A percentile compares a stretch with the other conserved stretches of the same genome.
phyloP scores from a whole-genome alignment of 2,797 vertebrate genomes.

The Pseudochromis fuscus region DNA sequence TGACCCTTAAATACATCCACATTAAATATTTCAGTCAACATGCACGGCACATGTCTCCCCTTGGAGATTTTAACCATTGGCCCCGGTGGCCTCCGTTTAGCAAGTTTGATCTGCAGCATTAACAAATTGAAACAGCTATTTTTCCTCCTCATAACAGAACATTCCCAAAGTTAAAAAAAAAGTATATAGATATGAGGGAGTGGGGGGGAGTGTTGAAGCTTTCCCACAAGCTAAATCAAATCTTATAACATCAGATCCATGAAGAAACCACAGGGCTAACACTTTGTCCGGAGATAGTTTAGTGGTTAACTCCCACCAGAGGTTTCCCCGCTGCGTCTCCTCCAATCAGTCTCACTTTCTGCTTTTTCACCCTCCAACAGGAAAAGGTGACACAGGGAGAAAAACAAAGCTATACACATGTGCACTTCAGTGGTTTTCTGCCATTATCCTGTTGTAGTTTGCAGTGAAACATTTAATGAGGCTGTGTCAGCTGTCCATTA shows the following conservation, averaged over 20 bases:
- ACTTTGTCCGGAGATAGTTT: slow-evolving; percentile 32
- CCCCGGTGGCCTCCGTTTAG: slow-evolving; percentile 18
- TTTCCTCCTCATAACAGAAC: not conserved
- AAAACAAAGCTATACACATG: not conserved
- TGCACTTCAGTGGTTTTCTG: slow-evolving; percentile 13
- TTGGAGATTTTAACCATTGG: slow-evolving; percentile 1
- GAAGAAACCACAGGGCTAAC: slow-evolving; percentile 7
- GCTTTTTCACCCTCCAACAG: not conserved
- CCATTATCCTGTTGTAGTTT: not conserved
- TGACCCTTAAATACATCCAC: slow-evolving; percentile 19
- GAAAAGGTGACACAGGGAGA: not conserved
- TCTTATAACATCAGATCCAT: slow-evolving; percentile 30
- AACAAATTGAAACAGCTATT: not conserved
- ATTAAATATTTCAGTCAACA: slow-evolving; percentile 16
- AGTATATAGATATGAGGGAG: too few relatives aligned
- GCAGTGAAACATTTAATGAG: slow-evolving; percentile 1
- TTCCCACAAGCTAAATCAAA: slow-evolving; percentile 54
- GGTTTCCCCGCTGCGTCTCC: slow-evolving; percentile 21
- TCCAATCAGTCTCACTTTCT: slow-evolving; percentile 20
- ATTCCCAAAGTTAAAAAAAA: slow-evolving; percentile 22
- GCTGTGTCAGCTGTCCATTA: slow-evolving; percentile 15
- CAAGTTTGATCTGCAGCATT: slow-evolving; percentile 1
- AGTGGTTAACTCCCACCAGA: slow-evolving; percentile 24
- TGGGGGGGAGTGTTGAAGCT: not conserved
- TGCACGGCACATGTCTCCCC: not conserved